Base-by-base conservation (phyloP, 2,888 invertebrate species). In the Teleiodes luculella region DNA sequence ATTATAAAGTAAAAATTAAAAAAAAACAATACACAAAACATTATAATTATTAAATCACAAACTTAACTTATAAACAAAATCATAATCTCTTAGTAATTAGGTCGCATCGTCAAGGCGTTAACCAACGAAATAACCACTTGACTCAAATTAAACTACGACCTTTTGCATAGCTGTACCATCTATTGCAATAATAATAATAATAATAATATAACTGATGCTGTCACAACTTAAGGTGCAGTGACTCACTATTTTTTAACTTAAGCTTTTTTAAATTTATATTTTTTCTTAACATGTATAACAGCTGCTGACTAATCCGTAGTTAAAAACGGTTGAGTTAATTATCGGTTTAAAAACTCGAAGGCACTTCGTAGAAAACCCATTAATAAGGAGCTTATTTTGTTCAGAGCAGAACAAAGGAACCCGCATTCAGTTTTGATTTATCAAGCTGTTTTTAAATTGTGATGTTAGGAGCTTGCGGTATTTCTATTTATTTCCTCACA, bases 321-420 rank as follows among this genome's bases (percentile, higher is more conserved):
- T 43, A n/a, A n/a, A 28, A n/a, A 35, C 35, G 33, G 14, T 48
- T 18, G 35, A 48, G n/a, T 48, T 48, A 48, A 48, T 48, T 48
- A 35, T 18, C 4, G 18, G 10, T 20, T 35, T n/a, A 18, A 48
- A 35, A 48, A 35, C 10, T 30, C 8, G 28, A 46, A 48, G 20
- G 11, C 35, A 18, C 20, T 48, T 48, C 48, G 20, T 48, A 48
- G 48, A 35, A 48, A 48, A 18, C 16, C 35, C 10, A 31, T 31
- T 48, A 48, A 35, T 33, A 2, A 24, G 35, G 20, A 43, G 43
- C 43, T 24, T 37, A 45, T 45, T 33, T 47, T 41, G 16, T 33
- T 47, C 18, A 14, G 33, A 20, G 11, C 20, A 13, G 35, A 48
- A 48, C 48, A 48, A 48, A 48, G 20, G 35, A 31, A 2, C 28